Evolutionary conservation across 2,797 vertebrate genomes (phyloP).

Genomic region (Pelobates cultripes): DNA sequence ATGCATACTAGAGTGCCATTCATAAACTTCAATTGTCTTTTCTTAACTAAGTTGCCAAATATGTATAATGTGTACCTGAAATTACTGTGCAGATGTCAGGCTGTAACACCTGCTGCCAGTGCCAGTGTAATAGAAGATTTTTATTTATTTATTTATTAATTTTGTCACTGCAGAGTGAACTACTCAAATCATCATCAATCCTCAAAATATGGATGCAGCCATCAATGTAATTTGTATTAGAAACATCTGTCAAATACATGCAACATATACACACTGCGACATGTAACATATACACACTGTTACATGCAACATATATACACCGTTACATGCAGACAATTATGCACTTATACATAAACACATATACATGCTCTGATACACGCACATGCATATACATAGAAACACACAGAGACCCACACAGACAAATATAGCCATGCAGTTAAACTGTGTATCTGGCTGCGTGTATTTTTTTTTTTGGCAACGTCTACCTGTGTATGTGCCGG

Average conservation of each 20-base stretch:
- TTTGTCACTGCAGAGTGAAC: conserved; percentile 7
- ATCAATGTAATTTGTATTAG: conserved; percentile 63
- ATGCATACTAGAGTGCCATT: background rate
- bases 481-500: no score
- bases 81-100: conserved; percentile 18
- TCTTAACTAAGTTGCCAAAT: conserved; percentile 6
- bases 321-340: no score
- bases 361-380: no score
- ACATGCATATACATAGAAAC: no score
- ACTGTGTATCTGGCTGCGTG: no score
- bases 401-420: no score
- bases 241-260: conserved; percentile 55
- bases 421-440: no score
- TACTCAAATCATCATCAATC: conserved; percentile 56
- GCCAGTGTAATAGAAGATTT: conserved; percentile 3
- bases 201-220: conserved; percentile 55
- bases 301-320: no score
- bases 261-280: no score
- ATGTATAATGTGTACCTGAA: conserved; percentile 14
- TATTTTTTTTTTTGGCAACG: no score
- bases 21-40: conserved; percentile 17
- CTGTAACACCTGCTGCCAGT: conserved; percentile 21
- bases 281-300: no score
- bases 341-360: no score
- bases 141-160: background rate